Evolutionary conservation across 2,797 vertebrate genomes (phyloP).

Genomic region (Ctenosaura bakeri): DNA sequence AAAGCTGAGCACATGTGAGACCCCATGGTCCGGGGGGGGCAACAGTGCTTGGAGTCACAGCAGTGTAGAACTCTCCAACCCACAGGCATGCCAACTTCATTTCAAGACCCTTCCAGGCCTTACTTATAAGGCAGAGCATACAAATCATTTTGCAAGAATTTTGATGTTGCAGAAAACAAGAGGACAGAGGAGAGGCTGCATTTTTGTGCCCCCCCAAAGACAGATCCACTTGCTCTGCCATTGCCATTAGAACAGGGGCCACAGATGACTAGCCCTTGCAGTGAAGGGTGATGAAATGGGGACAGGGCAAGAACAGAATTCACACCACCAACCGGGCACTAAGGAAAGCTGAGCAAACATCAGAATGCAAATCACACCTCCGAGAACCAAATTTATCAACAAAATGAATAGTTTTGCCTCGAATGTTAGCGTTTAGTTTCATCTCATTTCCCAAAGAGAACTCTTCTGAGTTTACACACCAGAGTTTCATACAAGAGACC

Average conservation of each 20-base stretch:
- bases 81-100: not conserved
- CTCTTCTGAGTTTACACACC: no score
- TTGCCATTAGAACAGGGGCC: not conserved
- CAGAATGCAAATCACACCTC: not conserved
- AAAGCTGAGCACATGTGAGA: slow-evolving; percentile 33
- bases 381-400: not conserved
- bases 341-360: not conserved
- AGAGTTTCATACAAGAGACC: not conserved
- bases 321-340: not conserved
- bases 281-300: not conserved
- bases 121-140: no score
- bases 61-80: no score
- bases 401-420: not conserved
- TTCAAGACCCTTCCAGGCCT: not conserved
- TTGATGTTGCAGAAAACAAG: no score
- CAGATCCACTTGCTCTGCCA: no score
- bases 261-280: no score
- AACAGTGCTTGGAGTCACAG: no score
- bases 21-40: not conserved
- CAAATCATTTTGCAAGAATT: not conserved
- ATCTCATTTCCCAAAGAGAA: not conserved
- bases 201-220: not conserved
- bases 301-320: not conserved
- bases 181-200: not conserved
- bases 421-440: not conserved